These are phyloP conservation scores for Peromyscus californicus DNA, from an alignment of 2,113 vertebrate genomes.

Conservation along the genomic window DNA sequence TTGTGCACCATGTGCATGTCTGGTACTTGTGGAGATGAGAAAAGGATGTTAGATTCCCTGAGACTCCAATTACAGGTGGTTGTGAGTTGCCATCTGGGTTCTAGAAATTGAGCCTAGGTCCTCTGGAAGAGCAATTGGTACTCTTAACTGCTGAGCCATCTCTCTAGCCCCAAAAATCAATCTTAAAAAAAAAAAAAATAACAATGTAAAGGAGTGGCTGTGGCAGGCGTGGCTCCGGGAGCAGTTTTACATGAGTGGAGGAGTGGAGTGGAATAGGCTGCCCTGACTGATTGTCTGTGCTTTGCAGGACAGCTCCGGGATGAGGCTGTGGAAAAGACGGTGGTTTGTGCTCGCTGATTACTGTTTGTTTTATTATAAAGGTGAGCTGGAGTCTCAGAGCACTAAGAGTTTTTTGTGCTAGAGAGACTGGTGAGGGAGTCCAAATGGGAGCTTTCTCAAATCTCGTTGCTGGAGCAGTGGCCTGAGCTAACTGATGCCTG, in stretches of 20 bases:
- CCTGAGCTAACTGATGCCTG: neutral
- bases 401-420: constrained; percentile 70
- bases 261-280: neutral
- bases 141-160: neutral
- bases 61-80: neutral
- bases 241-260: neutral
- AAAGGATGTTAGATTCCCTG: neutral
- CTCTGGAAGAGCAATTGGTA: neutral
- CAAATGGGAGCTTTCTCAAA: neutral
- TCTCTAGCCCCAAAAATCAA: neutral
- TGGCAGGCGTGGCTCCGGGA: neutral
- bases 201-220: neutral
- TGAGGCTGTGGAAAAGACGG: constrained; percentile 98
- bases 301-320: constrained; percentile 98
- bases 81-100: neutral
- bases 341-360: constrained; percentile 99
- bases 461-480: neutral
- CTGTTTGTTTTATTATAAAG: constrained; percentile 99
- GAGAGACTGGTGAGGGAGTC: neutral
- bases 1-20: neutral
- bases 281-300: constrained; percentile 64
- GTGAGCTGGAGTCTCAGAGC: constrained; percentile 87
- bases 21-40: neutral
- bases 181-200: neutral
- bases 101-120: neutral